phyloP scores from a whole-genome alignment of 1,140 invertebrate genomes.

The Leucophenga varia region DNA sequence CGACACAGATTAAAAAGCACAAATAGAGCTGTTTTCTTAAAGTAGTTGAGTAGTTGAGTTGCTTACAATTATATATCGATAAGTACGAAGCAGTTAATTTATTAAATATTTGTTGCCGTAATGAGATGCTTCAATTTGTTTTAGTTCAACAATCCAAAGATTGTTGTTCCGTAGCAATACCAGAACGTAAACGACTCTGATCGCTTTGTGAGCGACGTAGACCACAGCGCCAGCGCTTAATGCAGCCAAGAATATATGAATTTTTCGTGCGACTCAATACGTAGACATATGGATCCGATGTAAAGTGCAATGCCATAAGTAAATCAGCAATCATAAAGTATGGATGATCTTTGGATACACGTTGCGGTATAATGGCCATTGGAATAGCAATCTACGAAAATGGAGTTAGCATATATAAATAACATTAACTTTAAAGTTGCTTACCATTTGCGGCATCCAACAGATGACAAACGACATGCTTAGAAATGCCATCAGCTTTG shows the following conservation, averaged over 20 bases:
- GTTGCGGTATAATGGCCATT: slow-evolving; percentile 60
- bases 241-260: slow-evolving; percentile 37
- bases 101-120: too few species aligned
- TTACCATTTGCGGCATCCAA: slow-evolving; percentile 86
- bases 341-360: slow-evolving; percentile 28
- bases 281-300: slow-evolving; percentile 80
- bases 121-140: not conserved
- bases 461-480: slow-evolving; percentile 80
- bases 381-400: slow-evolving; percentile 69
- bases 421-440: slow-evolving; percentile 12
- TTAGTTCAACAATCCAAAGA: slow-evolving; percentile 34
- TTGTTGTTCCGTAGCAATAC: slow-evolving; percentile 45
- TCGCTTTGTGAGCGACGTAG: slow-evolving; percentile 48
- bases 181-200: slow-evolving; percentile 45
- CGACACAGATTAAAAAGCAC: too few species aligned
- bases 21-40: too few species aligned
- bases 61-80: too few species aligned
- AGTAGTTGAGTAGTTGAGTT: too few species aligned
- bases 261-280: slow-evolving; percentile 66
- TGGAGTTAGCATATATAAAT: not conserved
- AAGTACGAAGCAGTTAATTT: too few species aligned
- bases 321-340: slow-evolving; percentile 66
- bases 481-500: slow-evolving; percentile 77
- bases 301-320: slow-evolving; percentile 78
- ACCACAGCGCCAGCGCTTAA: slow-evolving; percentile 43